phyloP scores from a whole-genome alignment of 2,797 vertebrate genomes.

The Anguilla pacifica region DNA sequence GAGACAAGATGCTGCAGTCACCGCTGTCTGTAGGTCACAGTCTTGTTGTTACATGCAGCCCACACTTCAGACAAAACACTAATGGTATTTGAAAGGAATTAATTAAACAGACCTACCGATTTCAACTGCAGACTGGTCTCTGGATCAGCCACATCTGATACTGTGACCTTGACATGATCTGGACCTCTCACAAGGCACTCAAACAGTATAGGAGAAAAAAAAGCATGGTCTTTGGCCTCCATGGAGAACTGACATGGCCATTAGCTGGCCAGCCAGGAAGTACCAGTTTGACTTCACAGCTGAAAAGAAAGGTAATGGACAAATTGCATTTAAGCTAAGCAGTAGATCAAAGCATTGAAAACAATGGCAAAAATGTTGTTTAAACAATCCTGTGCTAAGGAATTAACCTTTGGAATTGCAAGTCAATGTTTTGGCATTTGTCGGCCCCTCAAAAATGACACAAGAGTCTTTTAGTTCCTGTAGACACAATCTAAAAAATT shows the following conservation, averaged over 20 bases:
- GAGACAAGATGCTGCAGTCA: not conserved
- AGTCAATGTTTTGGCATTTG: not conserved
- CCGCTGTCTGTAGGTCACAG: slow-evolving; percentile 3
- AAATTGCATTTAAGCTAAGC: not conserved
- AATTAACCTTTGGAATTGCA: not conserved
- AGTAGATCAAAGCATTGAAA: not conserved
- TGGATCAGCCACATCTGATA: slow-evolving; percentile 16
- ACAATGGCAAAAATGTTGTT: not conserved
- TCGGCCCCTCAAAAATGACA: slow-evolving; percentile 16
- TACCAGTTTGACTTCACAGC: slow-evolving; percentile 24
- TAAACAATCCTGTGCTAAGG: not conserved
- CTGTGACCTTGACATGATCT: slow-evolving; percentile 9
- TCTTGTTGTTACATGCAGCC: not conserved
- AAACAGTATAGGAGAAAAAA: not conserved
- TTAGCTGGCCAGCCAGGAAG: slow-evolving; percentile 20
- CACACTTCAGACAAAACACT: not conserved
- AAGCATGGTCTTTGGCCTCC: slow-evolving; percentile 9
- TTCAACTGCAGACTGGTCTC: slow-evolving; percentile 11
- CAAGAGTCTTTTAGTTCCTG: slow-evolving; percentile 17
- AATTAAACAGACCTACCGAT: not conserved
- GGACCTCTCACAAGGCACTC: slow-evolving; percentile 8
- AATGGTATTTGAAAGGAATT: not conserved
- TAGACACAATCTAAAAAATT: slow-evolving; percentile 21
- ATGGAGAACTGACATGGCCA: slow-evolving; percentile 20
- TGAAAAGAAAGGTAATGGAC: not conserved